Conservation (phyloP, 2,113 vertebrate species). For the Grammomys dolichurus region DNA sequence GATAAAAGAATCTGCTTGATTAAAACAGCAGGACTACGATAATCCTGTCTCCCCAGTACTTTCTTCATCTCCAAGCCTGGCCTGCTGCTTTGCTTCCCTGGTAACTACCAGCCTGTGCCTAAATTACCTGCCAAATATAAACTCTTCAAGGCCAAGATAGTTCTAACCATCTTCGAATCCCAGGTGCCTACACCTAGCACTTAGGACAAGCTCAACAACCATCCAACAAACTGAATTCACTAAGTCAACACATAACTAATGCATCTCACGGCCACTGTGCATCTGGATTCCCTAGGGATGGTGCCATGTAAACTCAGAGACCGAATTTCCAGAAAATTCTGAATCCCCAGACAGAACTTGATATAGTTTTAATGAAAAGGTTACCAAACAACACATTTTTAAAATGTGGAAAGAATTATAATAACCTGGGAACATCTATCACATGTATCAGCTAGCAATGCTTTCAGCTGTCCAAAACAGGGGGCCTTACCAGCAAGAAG, state of each 20-base stretch:
- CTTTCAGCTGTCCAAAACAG: background rate
- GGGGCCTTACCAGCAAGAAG: background rate
- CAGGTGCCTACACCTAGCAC: background rate
- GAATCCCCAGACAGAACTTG: background rate
- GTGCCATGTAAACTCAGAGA: background rate
- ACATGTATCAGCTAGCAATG: background rate
- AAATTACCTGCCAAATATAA: background rate
- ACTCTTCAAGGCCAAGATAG: background rate
- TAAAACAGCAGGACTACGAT: background rate
- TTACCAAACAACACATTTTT: background rate
- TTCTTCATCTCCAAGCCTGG: background rate
- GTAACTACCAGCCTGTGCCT: background rate
- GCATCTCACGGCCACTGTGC: background rate
- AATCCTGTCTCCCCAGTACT: background rate
- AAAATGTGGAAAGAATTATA: background rate
- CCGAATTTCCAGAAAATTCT: background rate
- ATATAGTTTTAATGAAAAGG: background rate
- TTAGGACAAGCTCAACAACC: background rate
- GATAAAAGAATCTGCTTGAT: constrained; percentile 13
- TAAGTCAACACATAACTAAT: background rate
- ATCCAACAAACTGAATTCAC: background rate
- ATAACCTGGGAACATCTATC: background rate
- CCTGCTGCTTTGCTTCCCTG: background rate
- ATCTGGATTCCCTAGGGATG: background rate
- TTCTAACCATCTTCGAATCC: background rate